Percentiles rank a stretch among this genome's conserved stretches.
These are phyloP conservation scores for Dicrostonyx torquatus DNA, from an alignment of 2,797 vertebrate species.

Conservation along the genomic window DNA sequence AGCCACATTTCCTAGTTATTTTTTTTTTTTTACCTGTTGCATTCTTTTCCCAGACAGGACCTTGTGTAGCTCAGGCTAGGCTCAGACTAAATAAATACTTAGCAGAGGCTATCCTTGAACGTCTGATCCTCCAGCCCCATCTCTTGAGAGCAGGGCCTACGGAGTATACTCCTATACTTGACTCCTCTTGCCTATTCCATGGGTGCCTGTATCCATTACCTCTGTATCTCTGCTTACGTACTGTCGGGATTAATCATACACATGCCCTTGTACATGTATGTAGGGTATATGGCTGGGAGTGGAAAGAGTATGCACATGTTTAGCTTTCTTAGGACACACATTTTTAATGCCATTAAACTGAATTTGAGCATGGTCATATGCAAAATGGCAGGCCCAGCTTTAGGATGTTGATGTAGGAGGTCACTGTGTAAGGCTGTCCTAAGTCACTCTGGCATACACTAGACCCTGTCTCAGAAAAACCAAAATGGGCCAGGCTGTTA, in stretches of 20 bases:
- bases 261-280: too few relatives aligned
- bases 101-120: neutral
- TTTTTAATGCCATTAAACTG: neutral
- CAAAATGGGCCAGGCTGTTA: neutral
- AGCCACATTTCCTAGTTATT: neutral
- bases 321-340: neutral
- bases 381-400: neutral
- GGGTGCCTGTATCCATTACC: neutral
- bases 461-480: neutral
- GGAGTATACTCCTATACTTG: neutral
- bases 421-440: neutral
- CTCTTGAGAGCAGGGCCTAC: neutral
- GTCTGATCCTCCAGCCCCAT: neutral
- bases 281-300: too few relatives aligned
- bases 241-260: neutral
- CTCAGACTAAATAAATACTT: neutral
- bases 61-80: neutral
- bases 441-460: neutral
- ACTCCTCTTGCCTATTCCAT: neutral
- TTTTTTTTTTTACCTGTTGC: constrained; percentile 5
- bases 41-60: neutral
- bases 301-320: neutral
- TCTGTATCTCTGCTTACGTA: neutral
- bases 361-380: neutral
- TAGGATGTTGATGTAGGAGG: neutral